Conservation (phyloP, 2,888 invertebrate species). For the Macrosiphum euphorbiae region DNA sequence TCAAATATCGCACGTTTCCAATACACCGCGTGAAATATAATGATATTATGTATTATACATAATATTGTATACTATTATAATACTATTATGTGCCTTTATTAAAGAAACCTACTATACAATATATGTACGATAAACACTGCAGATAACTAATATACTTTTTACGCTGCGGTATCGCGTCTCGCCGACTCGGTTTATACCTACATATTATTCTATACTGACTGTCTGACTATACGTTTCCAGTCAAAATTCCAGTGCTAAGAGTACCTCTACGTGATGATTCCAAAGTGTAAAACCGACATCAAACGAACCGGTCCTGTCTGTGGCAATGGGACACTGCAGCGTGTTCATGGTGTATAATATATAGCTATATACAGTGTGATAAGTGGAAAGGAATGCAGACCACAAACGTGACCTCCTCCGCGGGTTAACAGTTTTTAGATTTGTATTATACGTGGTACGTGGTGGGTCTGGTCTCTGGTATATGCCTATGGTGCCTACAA, state of each 20-base stretch:
- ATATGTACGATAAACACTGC: background rate
- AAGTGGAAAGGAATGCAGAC: conserved; percentile 64
- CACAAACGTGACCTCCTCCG: conserved; percentile 63
- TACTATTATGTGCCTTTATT: background rate
- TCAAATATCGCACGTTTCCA: background rate
- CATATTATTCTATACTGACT: background rate
- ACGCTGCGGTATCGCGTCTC: background rate
- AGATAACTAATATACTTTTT: background rate
- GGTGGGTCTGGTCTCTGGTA: conserved; percentile 22
- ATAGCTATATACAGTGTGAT: conserved; percentile 12
- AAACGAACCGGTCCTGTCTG: conserved; percentile 44
- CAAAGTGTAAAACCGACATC: conserved; percentile 10
- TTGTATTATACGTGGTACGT: conserved; percentile 39
- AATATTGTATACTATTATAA: background rate
- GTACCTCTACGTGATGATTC: conserved; percentile 16
- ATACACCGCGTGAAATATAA: background rate
- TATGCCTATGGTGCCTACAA: background rate
- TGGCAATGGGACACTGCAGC: background rate
- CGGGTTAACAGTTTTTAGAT: conserved; percentile 59
- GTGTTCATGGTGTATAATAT: background rate
- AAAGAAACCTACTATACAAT: background rate
- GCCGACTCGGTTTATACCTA: background rate
- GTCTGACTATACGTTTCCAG: conserved; percentile 2
- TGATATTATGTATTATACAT: background rate
- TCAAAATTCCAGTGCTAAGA: background rate